Evolutionary conservation across 2,888 invertebrate species (phyloP), one percentile per base, ranked within the genome.

Genomic region (Dusona sp.): DNA sequence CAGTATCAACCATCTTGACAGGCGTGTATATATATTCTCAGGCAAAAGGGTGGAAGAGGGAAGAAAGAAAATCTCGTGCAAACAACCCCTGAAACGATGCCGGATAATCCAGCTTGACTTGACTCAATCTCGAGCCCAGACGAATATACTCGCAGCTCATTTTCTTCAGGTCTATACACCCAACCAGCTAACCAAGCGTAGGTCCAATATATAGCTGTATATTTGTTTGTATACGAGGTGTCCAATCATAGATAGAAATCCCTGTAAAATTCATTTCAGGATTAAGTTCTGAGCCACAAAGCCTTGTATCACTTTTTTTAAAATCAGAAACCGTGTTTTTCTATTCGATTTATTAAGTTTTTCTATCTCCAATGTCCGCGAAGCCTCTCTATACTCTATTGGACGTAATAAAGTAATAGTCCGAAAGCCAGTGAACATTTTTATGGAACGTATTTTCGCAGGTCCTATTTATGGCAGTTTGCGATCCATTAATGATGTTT

Each of bases 101-200:
- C 75, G 84, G 87, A 87, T 87, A 79, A 87, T 87, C 87, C 86
- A 81, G 84, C 86, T 86, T 77, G 87, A 82, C 84, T 82, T 82
- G 70, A 78, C 79, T 79, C 79, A 65, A 82, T 79, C 87, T 75
- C 38, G 65, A 82, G 79, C 70, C 29, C 74, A 64, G 84, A 74
- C 84, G 64, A 82, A 86, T 78, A 68, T 51, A 61, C 64, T 67
- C 79, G 57, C 48, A 73, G 75, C 81, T 82, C 84, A 79, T 84
- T 84, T 74, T 70, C 70, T 64, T 45, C 6, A 64, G 79, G 68
- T 74, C 80, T 86, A 45, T 64, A 65, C 84, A 29, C 61, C 79
- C 75, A 67, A 48, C 54, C 48, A 72, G 13, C 70, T 65, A 48
- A 48, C 42, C 72, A 29, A 80, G 51, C 80, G n/a, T 51, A 51